Base-by-base conservation (phyloP, 2,888 invertebrate species). In the Charanyca ferruginea region DNA sequence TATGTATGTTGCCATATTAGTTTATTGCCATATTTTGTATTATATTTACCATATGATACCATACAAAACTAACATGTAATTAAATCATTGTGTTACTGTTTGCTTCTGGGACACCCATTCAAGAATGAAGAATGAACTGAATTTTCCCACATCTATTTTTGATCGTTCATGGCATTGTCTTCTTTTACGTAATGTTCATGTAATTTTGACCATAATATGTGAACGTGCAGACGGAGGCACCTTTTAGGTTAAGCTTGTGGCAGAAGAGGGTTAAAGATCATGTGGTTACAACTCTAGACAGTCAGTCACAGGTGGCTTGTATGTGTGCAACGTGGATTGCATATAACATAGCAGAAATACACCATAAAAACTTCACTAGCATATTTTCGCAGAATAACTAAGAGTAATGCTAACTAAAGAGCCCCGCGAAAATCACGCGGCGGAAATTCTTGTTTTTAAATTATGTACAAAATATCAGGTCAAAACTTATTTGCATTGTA, bases 181-280 rank as follows among this genome's bases (percentile, higher is more conserved):
- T 41, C n/a, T 7, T 47, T 73, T 73, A 65, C 55, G 55, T 73
- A 70, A 70, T 13, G 5, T 18, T 73, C 49, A 25, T 32, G 16
- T 66, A 45, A 65, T 55, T 55, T 45, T 73, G 55, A 47, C 51
- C 41, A 66, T 73, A 73, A 73, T 55, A 51, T 23, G 55, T 55
- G 66, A 66, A 35, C 11, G 9, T 11, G 2, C 4, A 54, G 44
- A 45, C n/a, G 9, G 8, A 11, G 16, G 9, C n/a, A 35, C n/a
- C 5, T 4, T 8, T 51, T 38, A 44, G 49, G 18, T 68, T 49
- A 49, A 7, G 13, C 18, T 55, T 42, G 32, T 49, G 6, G 48
- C 13, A 28, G n/a, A 25, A 58, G 11, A 2, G 23, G 54, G 48
- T 69, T 41, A 61, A 44, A 75, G 55, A 45, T 51, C 38, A 51